These are phyloP conservation scores for Blastobasis lacticolella DNA, from an alignment of 2,888 invertebrate species.

Conservation along the genomic window DNA sequence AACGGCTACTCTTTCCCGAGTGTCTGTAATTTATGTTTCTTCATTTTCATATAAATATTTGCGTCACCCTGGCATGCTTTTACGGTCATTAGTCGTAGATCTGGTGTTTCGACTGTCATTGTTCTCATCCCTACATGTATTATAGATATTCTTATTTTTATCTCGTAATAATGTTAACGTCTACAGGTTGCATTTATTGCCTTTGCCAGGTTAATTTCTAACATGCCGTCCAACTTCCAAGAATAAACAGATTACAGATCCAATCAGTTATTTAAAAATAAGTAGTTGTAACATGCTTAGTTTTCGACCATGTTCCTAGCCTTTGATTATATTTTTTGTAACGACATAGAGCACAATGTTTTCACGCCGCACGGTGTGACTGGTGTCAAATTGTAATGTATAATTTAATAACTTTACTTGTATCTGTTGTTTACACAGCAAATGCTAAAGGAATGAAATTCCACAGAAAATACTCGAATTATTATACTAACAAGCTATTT, in stretches of 20 bases:
- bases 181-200: neutral
- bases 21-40: no score
- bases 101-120: no score
- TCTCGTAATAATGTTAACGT: no score
- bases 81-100: no score
- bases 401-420: conserved; percentile 18
- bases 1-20: no score
- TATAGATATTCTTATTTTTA: no score
- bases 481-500: neutral
- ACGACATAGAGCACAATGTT: conserved; percentile 41
- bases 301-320: conserved; percentile 49
- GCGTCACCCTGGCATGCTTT: no score
- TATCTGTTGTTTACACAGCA: conserved; percentile 11
- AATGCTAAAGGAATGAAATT: conserved; percentile 45
- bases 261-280: no score
- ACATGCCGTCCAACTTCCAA: conserved; percentile 54
- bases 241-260: no score
- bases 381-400: conserved; percentile 23
- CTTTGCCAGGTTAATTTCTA: conserved; percentile 28
- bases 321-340: conserved; percentile 12
- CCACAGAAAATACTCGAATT: conserved; percentile 16
- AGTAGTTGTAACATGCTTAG: conserved; percentile 13
- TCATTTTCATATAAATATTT: no score
- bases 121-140: no score
- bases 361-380: conserved; percentile 4